Evolutionary conservation across 2,888 invertebrate species (phyloP).

Genomic region (Brachycybe producta): DNA sequence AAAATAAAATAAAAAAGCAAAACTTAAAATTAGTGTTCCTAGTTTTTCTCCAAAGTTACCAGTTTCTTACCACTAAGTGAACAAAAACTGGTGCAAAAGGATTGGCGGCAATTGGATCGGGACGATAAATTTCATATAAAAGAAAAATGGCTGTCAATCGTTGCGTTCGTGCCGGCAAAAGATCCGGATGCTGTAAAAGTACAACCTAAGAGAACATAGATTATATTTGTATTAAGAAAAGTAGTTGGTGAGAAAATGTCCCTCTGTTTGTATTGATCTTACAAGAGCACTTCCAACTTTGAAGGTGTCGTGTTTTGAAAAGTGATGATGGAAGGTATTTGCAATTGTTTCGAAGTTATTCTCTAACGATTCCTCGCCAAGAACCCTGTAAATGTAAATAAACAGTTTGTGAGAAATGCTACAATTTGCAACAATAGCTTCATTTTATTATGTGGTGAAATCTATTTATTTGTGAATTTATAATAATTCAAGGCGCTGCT

Average conservation of each 20-base stretch:
- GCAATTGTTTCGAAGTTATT: constrained; percentile 61
- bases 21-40: constrained; percentile 14
- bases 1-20: constrained; percentile 8
- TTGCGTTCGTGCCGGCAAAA: constrained; percentile 53
- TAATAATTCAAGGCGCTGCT: background rate
- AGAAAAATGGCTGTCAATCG: constrained; percentile 53
- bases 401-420: constrained; percentile 3
- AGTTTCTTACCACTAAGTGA: constrained; percentile 47
- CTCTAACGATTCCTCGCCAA: constrained; percentile 59
- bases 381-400: constrained; percentile 43
- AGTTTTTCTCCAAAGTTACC: background rate
- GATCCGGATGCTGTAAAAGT: constrained; percentile 53
- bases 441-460: too few species aligned
- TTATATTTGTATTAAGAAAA: background rate
- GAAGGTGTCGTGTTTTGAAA: constrained; percentile 62
- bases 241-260: background rate
- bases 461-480: too few species aligned
- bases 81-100: constrained; percentile 60
- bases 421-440: too few species aligned
- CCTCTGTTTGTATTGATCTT: background rate
- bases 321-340: constrained; percentile 60
- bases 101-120: constrained; percentile 50
- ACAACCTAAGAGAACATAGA: constrained; percentile 32
- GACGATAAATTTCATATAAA: constrained; percentile 55
- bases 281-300: constrained; percentile 52